Evolutionary conservation across 1,140 invertebrate species (phyloP), one percentile per base, ranked within the genome.

Genomic region (Bombus sibiricus): DNA sequence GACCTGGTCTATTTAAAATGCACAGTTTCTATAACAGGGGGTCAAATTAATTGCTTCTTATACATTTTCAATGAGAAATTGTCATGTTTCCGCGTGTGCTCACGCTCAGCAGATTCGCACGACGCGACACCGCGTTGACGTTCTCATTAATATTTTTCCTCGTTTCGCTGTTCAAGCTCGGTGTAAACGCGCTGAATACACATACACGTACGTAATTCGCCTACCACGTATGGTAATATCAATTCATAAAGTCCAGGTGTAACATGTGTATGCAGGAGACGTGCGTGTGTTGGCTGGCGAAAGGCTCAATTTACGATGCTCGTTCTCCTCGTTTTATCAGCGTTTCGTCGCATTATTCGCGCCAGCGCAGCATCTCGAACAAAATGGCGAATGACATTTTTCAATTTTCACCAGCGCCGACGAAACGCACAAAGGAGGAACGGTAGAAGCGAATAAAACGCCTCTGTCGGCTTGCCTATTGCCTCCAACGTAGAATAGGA

Each of bases 321-420:
- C 28, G 78, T 28, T 15, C 15, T 37, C 5, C 15, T 22, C 79
- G 39, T 66, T 83, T 75, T 83, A 83, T 83, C 81, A 47, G 32
- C 34, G 74, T 76, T 41, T 47, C 53, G 81, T 66, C 22, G 28
- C 59, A 47, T 82, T 66, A 75, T 47, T 43, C 43, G 28, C 43
- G n/a, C n/a, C 6, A 15, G 5, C 25, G n/a, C 15, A 18, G 22
- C 74, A 32, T 68, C 59, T 68, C 41, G 41, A 69, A 69, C 64
- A 25, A 41, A 37, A 66, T 39, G 59, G 62, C 43, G 39, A 84
- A 79, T 47, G 82, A 71, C 47, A 69, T 69, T 84, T 84, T 84
- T 78, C 75, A 84, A 84, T 84, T 84, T 84, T 71, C 81, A 28
- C 62, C 43, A 15, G 43, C 8, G 15, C 41, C 41, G 39, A 37